Percentiles rank a stretch among this genome's conserved stretches.
Evolutionary conservation across 2,113 vertebrate species (phyloP).

Genomic region (Amia ocellicauda): DNA sequence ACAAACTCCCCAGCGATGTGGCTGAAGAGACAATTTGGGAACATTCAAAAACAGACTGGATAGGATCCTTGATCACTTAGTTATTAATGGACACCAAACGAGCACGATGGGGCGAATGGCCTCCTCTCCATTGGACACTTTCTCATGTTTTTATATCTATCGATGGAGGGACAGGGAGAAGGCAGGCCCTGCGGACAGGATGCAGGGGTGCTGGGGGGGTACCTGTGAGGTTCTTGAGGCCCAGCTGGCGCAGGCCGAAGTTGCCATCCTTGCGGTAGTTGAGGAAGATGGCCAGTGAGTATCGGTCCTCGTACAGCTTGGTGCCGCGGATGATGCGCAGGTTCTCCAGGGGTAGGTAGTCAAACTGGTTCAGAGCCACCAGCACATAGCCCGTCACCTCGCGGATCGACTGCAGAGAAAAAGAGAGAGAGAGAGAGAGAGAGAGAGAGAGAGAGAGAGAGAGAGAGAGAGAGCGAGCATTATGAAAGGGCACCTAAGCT

Average conservation of each 20-base stretch:
- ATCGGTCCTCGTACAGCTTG: constrained; percentile 90
- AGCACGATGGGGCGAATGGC: too few species aligned
- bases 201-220: constrained; percentile 13
- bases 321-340: constrained; percentile 90
- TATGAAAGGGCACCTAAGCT: constrained; percentile 26
- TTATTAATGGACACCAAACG: too few species aligned
- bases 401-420: constrained; percentile 81
- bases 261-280: constrained; percentile 93
- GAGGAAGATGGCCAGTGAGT: constrained; percentile 88
- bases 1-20: too few species aligned
- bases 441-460: background rate
- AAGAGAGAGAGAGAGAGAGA: background rate
- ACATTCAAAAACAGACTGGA: too few species aligned
- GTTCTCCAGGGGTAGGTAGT: constrained; percentile 92
- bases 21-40: too few species aligned
- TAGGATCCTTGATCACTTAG: too few species aligned
- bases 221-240: constrained; percentile 93
- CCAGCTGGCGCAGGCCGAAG: constrained; percentile 88
- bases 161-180: too few species aligned
- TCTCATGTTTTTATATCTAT: too few species aligned
- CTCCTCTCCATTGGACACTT: too few species aligned
- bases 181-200: too few species aligned
- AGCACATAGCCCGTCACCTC: constrained; percentile 96
- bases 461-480: constrained; percentile 8
- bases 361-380: constrained; percentile 96